phyloP scores from a whole-genome alignment of 2,113 vertebrate species.

The Lophura nycthemera region DNA sequence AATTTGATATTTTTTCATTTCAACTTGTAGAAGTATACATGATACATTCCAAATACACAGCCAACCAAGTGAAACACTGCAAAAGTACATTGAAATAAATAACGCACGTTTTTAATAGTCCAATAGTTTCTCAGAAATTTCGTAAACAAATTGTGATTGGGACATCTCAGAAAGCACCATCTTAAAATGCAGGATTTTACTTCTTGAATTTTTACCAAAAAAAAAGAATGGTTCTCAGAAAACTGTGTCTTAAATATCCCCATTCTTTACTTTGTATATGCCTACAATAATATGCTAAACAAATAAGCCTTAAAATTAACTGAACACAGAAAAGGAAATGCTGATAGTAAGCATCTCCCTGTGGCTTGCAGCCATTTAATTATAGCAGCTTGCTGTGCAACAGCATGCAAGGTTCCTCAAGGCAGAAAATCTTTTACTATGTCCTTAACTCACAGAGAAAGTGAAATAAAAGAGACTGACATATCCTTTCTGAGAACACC shows the following conservation, averaged over 20 bases:
- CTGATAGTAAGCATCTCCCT: neutral
- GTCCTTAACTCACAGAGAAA: neutral
- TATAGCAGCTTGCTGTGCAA: neutral
- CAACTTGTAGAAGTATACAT: neutral
- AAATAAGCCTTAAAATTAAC: neutral
- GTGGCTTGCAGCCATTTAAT: neutral
- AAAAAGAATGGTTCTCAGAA: neutral
- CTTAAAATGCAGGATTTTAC: neutral
- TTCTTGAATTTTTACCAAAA: neutral
- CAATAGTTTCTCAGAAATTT: neutral
- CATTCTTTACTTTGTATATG: neutral
- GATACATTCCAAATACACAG: neutral
- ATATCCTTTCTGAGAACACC: neutral
- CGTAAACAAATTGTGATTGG: neutral
- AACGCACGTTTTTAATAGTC: neutral
- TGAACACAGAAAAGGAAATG: neutral
- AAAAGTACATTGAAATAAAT: conserved; percentile 18
- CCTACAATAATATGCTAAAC: neutral
- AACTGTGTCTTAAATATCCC: neutral
- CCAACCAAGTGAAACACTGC: neutral
- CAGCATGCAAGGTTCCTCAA: neutral
- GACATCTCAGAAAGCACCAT: neutral
- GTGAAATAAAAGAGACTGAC: neutral
- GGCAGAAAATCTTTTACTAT: neutral
- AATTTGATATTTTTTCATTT: neutral